Evolutionary conservation across 2,797 vertebrate genomes (phyloP).

Genomic region (Harpagifer antarcticus): DNA sequence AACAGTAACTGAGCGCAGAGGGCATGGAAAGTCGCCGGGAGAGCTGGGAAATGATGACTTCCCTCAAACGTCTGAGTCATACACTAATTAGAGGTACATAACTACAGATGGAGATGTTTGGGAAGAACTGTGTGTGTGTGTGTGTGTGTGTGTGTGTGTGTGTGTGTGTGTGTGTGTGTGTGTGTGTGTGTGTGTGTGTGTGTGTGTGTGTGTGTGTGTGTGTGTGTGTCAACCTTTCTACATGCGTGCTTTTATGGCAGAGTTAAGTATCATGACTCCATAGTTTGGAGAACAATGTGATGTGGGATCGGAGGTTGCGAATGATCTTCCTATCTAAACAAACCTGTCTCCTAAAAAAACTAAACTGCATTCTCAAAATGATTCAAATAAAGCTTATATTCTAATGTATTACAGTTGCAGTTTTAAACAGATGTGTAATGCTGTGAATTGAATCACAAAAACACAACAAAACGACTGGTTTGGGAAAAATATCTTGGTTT

Average conservation of each 20-base stretch:
- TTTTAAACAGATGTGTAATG: too few relatives aligned
- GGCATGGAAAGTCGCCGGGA: constrained; percentile 59
- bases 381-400: too few relatives aligned
- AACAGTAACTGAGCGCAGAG: constrained; percentile 59
- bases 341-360: too few relatives aligned
- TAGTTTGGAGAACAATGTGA: not conserved
- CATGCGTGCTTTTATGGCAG: constrained; percentile 4
- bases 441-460: too few relatives aligned
- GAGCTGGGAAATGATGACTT: constrained; percentile 69
- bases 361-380: too few relatives aligned
- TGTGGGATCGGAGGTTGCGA: constrained; percentile 9
- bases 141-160: constrained; percentile 17
- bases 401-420: too few relatives aligned
- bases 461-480: too few relatives aligned
- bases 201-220: constrained; percentile 1
- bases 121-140: constrained; percentile 25
- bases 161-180: constrained; percentile 10
- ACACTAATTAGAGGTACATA: constrained; percentile 70
- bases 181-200: constrained; percentile 19
- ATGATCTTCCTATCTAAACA: constrained; percentile 19
- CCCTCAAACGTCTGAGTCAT: constrained; percentile 76
- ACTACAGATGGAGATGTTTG: constrained; percentile 66
- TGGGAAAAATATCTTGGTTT: too few relatives aligned
- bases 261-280: constrained; percentile 9
- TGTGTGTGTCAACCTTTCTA: constrained; percentile 4